Evolutionary conservation across 2,888 invertebrate genomes (phyloP).

Genomic region (Lithophane ornitopus): DNA sequence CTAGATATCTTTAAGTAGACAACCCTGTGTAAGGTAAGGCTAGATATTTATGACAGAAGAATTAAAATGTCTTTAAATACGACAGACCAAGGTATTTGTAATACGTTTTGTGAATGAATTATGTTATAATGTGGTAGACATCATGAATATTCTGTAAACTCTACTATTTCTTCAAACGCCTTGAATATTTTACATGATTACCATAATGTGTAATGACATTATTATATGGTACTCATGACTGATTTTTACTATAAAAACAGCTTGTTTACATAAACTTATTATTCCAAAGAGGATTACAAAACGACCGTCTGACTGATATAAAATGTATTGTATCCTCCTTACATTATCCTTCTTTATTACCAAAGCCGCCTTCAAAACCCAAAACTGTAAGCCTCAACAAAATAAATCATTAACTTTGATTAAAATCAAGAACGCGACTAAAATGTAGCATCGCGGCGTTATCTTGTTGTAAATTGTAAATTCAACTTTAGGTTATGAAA

Average conservation of each 20-base stretch:
- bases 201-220: conserved; percentile 53
- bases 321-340: conserved; percentile 30
- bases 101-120: conserved; percentile 46
- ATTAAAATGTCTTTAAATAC: conserved; percentile 43
- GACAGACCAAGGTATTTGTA: conserved; percentile 56
- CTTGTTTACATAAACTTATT: conserved; percentile 28
- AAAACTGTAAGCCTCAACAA: conserved; percentile 37
- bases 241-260: conserved; percentile 9
- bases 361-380: conserved; percentile 23
- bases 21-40: conserved; percentile 23
- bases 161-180: conserved; percentile 40
- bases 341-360: conserved; percentile 42
- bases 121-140: conserved; percentile 31
- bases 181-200: conserved; percentile 57
- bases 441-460: conserved; percentile 57
- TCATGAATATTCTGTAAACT: conserved; percentile 49
- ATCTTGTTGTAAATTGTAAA: conserved; percentile 33
- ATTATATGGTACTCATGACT: conserved; percentile 34
- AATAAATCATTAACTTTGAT: conserved; percentile 59
- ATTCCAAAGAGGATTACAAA: conserved; percentile 29
- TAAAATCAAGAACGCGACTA: conserved; percentile 58
- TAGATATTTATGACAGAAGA: conserved; percentile 10
- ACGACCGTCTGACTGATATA: conserved; percentile 12
- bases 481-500: conserved; percentile 25
- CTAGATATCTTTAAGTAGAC: conserved; percentile 23